Percentiles rank a stretch among this genome's conserved stretches.
Evolutionary conservation across 2,113 vertebrate genomes (phyloP).

Genomic region (Sclerurus mexicanus): DNA sequence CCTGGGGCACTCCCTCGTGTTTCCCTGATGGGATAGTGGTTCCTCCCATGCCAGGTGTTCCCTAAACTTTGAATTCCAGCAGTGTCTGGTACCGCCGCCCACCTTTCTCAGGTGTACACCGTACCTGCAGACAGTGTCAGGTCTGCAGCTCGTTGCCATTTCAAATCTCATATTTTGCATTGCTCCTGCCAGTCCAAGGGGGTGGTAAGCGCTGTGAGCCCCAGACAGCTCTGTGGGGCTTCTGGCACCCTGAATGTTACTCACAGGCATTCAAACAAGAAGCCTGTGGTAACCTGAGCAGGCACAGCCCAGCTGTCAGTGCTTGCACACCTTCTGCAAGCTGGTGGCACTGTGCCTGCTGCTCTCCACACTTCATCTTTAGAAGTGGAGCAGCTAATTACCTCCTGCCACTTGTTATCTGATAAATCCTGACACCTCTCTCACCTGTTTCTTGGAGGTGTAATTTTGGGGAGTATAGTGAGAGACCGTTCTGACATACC

Average conservation of each 20-base stretch:
- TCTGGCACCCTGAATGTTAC: not conserved
- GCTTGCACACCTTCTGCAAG: not conserved
- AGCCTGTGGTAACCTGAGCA: rapidly evolving
- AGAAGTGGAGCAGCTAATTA: not conserved
- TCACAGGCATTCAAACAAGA: not conserved
- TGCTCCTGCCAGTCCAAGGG: not conserved
- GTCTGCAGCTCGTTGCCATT: rapidly evolving
- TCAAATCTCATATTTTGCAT: not conserved
- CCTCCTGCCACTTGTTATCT: not conserved
- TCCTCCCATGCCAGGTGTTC: not conserved
- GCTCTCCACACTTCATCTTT: not conserved
- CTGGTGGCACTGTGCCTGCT: not conserved
- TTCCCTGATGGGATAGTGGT: not conserved
- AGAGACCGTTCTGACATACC: not conserved
- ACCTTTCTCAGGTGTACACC: rapidly evolving
- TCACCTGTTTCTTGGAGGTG: not conserved
- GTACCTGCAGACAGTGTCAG: not conserved
- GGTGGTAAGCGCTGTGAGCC: not conserved
- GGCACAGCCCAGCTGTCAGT: not conserved
- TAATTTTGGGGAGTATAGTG: not conserved
- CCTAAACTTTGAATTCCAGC: not conserved
- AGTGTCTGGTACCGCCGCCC: not conserved
- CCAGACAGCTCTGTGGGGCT: not conserved
- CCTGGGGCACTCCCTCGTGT: not conserved
- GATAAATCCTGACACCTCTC: not conserved